phyloP scores from a whole-genome alignment of 2,888 invertebrate species.

The Branchellion lobata region DNA sequence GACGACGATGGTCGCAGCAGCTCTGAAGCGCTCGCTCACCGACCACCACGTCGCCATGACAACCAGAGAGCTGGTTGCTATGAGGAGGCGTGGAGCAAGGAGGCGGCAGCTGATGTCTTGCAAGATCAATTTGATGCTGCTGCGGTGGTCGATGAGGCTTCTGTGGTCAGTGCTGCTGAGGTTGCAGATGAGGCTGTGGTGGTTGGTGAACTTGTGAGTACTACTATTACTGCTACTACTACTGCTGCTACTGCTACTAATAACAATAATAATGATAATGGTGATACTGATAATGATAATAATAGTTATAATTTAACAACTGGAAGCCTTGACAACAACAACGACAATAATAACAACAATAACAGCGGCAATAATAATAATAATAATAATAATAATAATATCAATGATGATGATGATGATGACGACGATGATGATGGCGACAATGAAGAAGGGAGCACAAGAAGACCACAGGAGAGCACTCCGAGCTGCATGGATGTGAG shows the following conservation, averaged over 20 bases:
- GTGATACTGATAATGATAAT: slow-evolving; percentile 3
- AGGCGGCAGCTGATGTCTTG: not conserved
- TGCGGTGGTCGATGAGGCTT: no score
- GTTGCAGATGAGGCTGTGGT: no score
- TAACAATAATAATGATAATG: slow-evolving; percentile 11
- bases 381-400: not conserved
- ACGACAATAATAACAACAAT: not conserved
- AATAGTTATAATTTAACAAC: not conserved
- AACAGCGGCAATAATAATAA: not conserved
- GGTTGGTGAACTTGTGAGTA: no score
- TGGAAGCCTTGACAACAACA: no score
- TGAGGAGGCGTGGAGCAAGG: not conserved
- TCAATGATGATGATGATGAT: not conserved
- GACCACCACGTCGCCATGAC: no score
- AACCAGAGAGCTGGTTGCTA: not conserved
- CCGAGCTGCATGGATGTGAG: not conserved
- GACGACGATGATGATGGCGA: not conserved
- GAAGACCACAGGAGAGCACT: no score
- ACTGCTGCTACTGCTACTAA: not conserved
- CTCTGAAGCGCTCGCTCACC: not conserved
- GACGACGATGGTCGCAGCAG: not conserved
- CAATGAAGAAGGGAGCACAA: no score
- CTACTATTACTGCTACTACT: no score
- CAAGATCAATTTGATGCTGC: not conserved
- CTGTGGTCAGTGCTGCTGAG: no score